Evolutionary conservation across 2,797 vertebrate genomes (phyloP).

Genomic region (Sebastes glaucus): DNA sequence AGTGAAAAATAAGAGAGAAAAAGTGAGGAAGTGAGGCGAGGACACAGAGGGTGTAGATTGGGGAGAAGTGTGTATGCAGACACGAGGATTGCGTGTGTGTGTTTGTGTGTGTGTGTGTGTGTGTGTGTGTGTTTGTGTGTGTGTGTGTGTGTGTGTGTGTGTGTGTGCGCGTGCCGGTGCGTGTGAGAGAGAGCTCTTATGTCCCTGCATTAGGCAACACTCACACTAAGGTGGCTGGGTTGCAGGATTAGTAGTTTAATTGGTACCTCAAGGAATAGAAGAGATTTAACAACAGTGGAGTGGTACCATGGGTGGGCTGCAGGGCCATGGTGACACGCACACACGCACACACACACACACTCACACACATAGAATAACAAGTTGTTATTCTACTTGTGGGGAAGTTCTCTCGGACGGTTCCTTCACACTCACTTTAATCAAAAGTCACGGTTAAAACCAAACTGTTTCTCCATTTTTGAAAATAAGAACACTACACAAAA

Average conservation of each 20-base stretch:
- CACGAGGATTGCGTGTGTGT: neutral
- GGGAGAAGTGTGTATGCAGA: conserved; percentile 3
- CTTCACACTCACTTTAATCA: neutral
- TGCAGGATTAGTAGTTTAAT: conserved; percentile 80
- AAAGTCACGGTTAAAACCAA: neutral
- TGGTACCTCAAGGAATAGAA: conserved; percentile 81
- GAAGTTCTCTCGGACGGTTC: conserved; percentile 11
- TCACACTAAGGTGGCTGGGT: conserved; percentile 61
- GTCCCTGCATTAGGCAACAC: conserved; percentile 50
- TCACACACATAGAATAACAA: conserved; percentile 7
- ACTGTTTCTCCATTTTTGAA: neutral
- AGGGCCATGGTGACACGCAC: conserved; percentile 58
- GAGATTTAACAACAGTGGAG: conserved; percentile 67
- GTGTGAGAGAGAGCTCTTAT: conserved; percentile 14
- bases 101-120: neutral
- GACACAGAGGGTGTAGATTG: conserved; percentile 18
- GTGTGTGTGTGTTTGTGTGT: conserved; percentile 7
- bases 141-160: neutral
- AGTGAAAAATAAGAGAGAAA: neutral
- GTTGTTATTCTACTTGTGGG: conserved; percentile 21
- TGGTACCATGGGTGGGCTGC: conserved; percentile 55
- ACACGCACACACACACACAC: conserved; percentile 24
- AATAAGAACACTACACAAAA: neutral
- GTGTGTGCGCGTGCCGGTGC: neutral
- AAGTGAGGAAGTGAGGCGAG: conserved; percentile 33